Evolutionary conservation across 2,113 vertebrate genomes (phyloP).

Genomic region (Catharus minimus): DNA sequence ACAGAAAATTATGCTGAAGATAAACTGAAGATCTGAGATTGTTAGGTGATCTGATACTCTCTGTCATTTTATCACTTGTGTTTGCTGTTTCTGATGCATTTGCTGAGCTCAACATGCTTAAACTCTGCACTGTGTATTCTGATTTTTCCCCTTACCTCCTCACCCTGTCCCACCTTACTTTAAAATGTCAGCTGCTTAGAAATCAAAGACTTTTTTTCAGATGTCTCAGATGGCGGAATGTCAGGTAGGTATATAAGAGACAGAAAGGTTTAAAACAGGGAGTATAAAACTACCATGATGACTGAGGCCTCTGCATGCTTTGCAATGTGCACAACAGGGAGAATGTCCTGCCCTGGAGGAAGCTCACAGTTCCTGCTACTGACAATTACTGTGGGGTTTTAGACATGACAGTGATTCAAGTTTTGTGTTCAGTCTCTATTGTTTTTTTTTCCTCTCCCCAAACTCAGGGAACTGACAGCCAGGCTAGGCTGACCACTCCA

Average conservation of each 20-base stretch:
- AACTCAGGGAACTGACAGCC: not conserved
- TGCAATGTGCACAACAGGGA: not conserved
- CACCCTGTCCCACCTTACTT: not conserved
- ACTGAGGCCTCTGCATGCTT: not conserved
- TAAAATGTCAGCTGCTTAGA: conserved; percentile 18
- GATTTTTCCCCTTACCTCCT: not conserved
- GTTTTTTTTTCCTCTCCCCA: not conserved
- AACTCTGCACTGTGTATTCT: not conserved
- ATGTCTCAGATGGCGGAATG: not conserved
- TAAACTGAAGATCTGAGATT: not conserved
- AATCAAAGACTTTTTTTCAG: not conserved
- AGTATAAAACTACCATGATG: not conserved
- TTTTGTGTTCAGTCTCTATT: not conserved
- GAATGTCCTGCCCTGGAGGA: not conserved
- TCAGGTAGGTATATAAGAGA: not conserved
- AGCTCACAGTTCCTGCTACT: not conserved
- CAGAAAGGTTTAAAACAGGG: not conserved
- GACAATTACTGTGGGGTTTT: not conserved
- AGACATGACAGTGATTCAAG: not conserved
- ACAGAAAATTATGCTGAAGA: not conserved
- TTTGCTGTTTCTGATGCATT: not conserved
- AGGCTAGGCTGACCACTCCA: not conserved
- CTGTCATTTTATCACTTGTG: not conserved
- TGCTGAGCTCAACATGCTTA: not conserved
- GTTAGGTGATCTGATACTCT: not conserved